Evolutionary conservation across 2,113 vertebrate genomes (phyloP).

Genomic region (Protomyctophum bolini): DNA sequence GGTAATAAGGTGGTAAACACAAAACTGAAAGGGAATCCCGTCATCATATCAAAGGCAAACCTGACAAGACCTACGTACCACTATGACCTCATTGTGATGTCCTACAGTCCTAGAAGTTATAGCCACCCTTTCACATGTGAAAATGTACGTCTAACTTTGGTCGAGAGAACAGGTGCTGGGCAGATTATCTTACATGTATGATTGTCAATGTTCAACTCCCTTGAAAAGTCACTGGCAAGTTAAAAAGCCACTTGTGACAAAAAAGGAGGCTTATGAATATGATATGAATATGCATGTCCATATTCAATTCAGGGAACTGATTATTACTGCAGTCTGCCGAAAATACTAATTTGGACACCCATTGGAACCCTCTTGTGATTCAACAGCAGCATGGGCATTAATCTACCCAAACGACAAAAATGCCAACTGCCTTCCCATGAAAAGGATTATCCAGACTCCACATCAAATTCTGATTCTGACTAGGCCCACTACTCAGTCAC

Average conservation of each 20-base stretch:
- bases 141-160: conserved; percentile 12
- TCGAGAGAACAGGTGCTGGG: conserved; percentile 22
- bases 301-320: neutral
- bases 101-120: conserved; percentile 62
- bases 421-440: neutral
- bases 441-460: neutral
- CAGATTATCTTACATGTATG: neutral
- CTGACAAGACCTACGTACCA: neutral
- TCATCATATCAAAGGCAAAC: neutral
- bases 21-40: conserved; percentile 63
- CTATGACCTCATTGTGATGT: conserved; percentile 46
- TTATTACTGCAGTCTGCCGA: neutral
- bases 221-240: conserved; percentile 1
- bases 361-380: neutral
- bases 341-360: neutral
- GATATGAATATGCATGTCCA: too few relatives aligned
- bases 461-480: neutral
- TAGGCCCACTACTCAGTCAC: neutral
- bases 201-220: too few relatives aligned
- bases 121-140: conserved; percentile 29
- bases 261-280: conserved; percentile 10
- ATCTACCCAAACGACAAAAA: neutral
- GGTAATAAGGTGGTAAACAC: conserved; percentile 16
- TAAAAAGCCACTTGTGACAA: neutral
- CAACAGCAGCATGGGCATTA: neutral